Base-by-base conservation (phyloP, 1,140 invertebrate genomes). In the Plutomurus gul region DNA sequence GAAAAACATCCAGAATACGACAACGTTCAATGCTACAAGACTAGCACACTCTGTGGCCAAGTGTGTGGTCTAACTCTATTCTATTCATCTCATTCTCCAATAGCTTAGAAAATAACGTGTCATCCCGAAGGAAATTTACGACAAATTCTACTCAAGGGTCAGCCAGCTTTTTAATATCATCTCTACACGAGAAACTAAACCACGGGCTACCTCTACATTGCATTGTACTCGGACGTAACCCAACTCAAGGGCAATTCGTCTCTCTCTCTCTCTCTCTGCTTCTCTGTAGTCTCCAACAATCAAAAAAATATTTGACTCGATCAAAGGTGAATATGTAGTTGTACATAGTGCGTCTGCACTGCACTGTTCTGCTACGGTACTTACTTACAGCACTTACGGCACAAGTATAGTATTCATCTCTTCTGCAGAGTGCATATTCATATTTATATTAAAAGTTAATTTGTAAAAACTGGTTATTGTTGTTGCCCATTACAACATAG, bases 91-190 rank as follows among this genome's bases (percentile, higher is more conserved):
- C 56, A 65, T 65, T 65, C 56, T 18, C 36, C 56, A 65, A 65
- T 65, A 65, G 56, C 56, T 65, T 65, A 65, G 56, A 65, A 65
- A 65, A 65, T 65, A 65, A 65, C 56, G 56, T 65, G 56, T 65
- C 56, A 65, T 65, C 56, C 56, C n/a, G 4, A 65, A 65, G 56
- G 56, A 65, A 65, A 65, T 65, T 65, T 65, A 65, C 56, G 56
- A 65, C 56, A 65, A 65, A 65, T 30, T 65, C 56, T 65, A 65
- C 27, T 65, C 56, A 65, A 33, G 56, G 56, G 56, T 65, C 56
- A 65, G n/a, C n/a, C n/a, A n/a, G n/a, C n/a, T n/a, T n/a, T n/a
- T n/a, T n/a, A n/a, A n/a, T n/a, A n/a, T n/a, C n/a, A n/a, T n/a
- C n/a, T n/a, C n/a, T n/a, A 65, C 56, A 33, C 56, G 27, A 65